phyloP scores from a whole-genome alignment of 2,113 vertebrate genomes.

The Phalacrocorax carbo region DNA sequence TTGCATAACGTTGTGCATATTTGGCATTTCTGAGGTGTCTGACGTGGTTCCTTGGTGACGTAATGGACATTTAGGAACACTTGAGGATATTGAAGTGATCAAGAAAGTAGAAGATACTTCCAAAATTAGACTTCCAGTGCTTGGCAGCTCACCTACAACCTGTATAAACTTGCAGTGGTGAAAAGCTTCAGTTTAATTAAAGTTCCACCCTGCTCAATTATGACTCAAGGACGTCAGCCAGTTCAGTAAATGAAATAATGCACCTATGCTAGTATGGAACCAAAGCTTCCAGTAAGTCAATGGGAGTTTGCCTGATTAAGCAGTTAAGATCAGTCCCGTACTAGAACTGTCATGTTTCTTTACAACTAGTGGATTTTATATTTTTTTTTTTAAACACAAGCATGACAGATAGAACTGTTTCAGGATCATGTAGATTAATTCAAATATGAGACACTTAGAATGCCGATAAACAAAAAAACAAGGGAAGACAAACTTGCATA shows the following conservation, averaged over 20 bases:
- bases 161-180: not conserved
- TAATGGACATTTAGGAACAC: not conserved
- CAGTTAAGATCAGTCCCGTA: not conserved
- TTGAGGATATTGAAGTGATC: not conserved
- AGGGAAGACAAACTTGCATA: not conserved
- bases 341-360: not conserved
- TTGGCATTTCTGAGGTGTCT: not conserved
- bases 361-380: not conserved
- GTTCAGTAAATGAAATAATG: not conserved
- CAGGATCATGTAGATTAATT: not conserved
- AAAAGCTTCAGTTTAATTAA: not conserved
- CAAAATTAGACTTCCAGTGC: not conserved
- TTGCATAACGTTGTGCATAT: not conserved
- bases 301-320: not conserved
- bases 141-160: not conserved
- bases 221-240: not conserved
- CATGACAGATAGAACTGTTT: not conserved
- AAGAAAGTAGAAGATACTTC: not conserved
- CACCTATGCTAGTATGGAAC: not conserved
- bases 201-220: not conserved
- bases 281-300: not conserved
- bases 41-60: not conserved
- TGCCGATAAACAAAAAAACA: not conserved
- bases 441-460: not conserved
- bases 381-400: not conserved